A percentile compares a stretch with the other conserved stretches of the same genome.
Evolutionary conservation across 2,888 invertebrate species (phyloP).

Genomic region (Stramonita haemastoma): DNA sequence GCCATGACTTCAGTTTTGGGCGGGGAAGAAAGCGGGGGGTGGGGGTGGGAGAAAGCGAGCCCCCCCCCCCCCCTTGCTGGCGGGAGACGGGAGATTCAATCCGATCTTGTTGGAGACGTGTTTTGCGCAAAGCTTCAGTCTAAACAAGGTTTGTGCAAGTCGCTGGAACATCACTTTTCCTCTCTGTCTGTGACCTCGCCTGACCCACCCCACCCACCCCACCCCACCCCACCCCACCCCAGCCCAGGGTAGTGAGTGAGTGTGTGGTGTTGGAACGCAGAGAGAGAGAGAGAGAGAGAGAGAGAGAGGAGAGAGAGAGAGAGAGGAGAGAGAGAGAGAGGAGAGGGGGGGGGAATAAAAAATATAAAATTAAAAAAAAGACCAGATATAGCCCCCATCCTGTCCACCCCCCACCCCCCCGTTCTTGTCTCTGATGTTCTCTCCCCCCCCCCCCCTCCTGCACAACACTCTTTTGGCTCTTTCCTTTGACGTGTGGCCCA

Average conservation of each 20-base stretch:
- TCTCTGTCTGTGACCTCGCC: conserved; percentile 39
- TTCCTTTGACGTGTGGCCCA: conserved; percentile 38
- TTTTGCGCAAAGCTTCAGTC: conserved; percentile 50
- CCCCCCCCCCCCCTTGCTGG: neutral
- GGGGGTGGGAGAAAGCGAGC: neutral
- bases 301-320: neutral
- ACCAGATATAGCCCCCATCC: too few relatives aligned
- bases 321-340: too few relatives aligned
- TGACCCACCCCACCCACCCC: conserved; percentile 48
- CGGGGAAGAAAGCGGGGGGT: neutral
- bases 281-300: neutral
- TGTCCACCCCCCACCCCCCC: too few relatives aligned
- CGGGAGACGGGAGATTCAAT: conserved; percentile 49
- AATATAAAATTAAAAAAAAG: too few relatives aligned
- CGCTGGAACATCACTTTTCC: conserved; percentile 43
- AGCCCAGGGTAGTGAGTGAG: too few relatives aligned
- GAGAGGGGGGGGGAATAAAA: neutral
- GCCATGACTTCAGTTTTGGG: conserved; percentile 46
- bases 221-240: conserved; percentile 32
- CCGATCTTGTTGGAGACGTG: conserved; percentile 44
- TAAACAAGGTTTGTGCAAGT: conserved; percentile 47
- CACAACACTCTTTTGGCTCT: conserved; percentile 9
- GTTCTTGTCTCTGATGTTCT: neutral
- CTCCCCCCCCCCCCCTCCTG: neutral
- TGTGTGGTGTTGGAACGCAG: conserved; percentile 5